phyloP scores from a whole-genome alignment of 2,888 invertebrate species.

The Arenicola marina region DNA sequence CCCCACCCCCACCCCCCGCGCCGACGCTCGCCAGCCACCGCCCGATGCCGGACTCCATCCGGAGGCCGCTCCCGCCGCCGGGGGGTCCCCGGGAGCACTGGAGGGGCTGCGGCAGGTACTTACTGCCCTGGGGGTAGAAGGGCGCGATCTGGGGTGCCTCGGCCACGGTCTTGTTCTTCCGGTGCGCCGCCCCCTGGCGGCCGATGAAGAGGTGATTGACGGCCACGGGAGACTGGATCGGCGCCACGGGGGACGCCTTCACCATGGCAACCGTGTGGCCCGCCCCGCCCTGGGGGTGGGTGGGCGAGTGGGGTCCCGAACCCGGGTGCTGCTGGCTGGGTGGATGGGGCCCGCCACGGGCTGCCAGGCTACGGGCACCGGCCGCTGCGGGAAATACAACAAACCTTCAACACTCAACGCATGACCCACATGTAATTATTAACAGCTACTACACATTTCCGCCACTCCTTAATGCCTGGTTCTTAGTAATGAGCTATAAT shows the following conservation, averaged over 20 bases:
- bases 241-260: constrained; percentile 37
- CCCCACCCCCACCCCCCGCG: neutral
- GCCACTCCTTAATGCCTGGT: too few species aligned
- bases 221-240: constrained; percentile 52
- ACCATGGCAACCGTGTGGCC: too few species aligned
- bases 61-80: neutral
- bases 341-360: neutral
- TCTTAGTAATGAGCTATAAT: too few species aligned
- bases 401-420: too few species aligned
- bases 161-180: constrained; percentile 46
- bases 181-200: constrained; percentile 23
- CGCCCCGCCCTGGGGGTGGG: too few species aligned
- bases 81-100: neutral
- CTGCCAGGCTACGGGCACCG: too few species aligned
- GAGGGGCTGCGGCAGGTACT: neutral
- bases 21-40: neutral
- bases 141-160: constrained; percentile 50
- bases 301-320: too few species aligned
- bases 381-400: too few species aligned
- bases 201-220: constrained; percentile 59
- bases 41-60: neutral
- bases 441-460: too few species aligned
- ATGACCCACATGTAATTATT: too few species aligned
- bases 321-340: neutral
- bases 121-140: constrained; percentile 15